These are phyloP conservation scores for Cirrhinus molitorella DNA, from an alignment of 2,797 vertebrate species.

Conservation along the genomic window DNA sequence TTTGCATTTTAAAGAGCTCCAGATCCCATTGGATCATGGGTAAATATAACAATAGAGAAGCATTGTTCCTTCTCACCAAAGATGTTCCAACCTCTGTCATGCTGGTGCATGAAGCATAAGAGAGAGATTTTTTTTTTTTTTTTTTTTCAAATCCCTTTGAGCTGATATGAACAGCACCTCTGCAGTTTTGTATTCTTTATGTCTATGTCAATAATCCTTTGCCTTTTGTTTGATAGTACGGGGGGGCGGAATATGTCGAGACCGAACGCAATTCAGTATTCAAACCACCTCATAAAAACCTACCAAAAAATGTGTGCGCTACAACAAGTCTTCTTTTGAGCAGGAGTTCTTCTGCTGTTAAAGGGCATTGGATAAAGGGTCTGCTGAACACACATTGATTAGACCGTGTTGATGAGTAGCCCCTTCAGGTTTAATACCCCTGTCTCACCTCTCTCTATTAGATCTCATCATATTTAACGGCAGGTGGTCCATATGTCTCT, in stretches of 20 bases:
- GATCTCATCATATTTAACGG: constrained; percentile 66
- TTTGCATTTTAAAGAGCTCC: constrained; percentile 26
- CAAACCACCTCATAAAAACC: neutral
- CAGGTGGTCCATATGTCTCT: constrained; percentile 67
- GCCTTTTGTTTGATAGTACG: neutral
- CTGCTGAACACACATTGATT: constrained; percentile 13
- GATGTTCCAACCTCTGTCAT: constrained; percentile 33
- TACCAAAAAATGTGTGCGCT: neutral
- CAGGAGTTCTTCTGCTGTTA: constrained; percentile 3
- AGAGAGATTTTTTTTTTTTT: neutral
- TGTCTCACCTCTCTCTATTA: constrained; percentile 56
- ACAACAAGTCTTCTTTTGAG: neutral
- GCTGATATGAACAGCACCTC: neutral
- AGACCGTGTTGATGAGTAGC: constrained; percentile 44
- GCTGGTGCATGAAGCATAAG: neutral
- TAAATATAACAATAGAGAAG: constrained; percentile 41
- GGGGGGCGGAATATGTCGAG: neutral
- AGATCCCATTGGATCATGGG: constrained; percentile 43
- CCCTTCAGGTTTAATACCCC: constrained; percentile 63
- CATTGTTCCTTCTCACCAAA: constrained; percentile 15
- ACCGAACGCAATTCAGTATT: neutral
- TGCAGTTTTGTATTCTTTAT: constrained; percentile 14
- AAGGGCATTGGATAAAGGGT: constrained; percentile 13
- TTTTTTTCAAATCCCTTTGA: constrained; percentile 14
- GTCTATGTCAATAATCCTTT: neutral